Evolutionary conservation across 2,113 vertebrate species (phyloP).

Genomic region (Uropsilus gracilis): DNA sequence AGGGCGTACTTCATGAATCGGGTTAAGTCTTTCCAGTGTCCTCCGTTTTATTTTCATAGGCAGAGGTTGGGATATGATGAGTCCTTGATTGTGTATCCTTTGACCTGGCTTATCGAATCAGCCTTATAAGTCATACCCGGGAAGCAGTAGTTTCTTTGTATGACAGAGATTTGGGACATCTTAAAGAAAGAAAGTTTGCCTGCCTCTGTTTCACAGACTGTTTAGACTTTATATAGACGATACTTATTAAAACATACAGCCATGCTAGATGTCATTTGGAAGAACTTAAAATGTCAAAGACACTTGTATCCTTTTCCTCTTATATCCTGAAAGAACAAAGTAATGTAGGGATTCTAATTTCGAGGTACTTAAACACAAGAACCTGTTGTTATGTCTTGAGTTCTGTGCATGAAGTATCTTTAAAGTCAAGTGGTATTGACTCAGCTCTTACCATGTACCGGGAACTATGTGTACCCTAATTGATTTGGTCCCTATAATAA

Average conservation of each 20-base stretch:
- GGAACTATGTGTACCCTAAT: neutral
- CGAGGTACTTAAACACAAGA: neutral
- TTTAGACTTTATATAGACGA: neutral
- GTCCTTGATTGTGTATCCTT: constrained; percentile 27
- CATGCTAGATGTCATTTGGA: neutral
- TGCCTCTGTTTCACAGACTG: neutral
- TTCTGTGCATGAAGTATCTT: neutral
- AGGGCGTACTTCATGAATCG: neutral
- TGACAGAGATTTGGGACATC: neutral
- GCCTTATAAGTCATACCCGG: neutral
- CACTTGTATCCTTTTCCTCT: neutral
- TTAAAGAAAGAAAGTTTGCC: neutral
- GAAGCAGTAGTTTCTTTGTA: neutral
- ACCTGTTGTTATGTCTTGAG: neutral
- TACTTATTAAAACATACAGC: neutral
- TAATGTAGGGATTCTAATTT: neutral
- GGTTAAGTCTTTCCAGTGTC: neutral
- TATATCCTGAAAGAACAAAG: constrained; percentile 1
- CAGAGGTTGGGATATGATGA: neutral
- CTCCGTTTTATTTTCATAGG: constrained; percentile 33
- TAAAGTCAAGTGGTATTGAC: neutral
- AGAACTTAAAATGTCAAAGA: neutral
- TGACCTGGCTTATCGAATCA: constrained; percentile 40
- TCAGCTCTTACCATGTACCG: neutral
- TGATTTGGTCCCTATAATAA: neutral